Percentiles rank a stretch among this genome's conserved stretches.
phyloP scores from a whole-genome alignment of 2,113 vertebrate species.

The Steatornis caripensis region DNA sequence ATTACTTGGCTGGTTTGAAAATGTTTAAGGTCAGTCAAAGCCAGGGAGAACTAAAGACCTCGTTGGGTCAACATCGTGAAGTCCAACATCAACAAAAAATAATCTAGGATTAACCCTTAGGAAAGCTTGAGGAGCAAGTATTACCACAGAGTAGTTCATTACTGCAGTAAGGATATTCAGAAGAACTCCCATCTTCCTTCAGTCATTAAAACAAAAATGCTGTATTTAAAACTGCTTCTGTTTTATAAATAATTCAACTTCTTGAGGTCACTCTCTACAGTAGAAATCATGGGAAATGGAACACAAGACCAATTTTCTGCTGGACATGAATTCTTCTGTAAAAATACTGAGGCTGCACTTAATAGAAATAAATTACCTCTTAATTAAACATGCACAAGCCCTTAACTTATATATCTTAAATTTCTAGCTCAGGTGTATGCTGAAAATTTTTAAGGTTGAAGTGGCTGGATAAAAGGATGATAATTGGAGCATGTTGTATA shows the following conservation, averaged over 20 bases:
- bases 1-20: background rate
- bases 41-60: background rate
- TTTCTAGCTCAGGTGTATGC: background rate
- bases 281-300: background rate
- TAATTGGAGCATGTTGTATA: background rate
- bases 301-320: background rate
- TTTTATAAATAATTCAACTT: background rate
- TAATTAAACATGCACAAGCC: background rate
- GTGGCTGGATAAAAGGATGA: background rate
- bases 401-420: background rate
- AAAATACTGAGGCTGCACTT: background rate
- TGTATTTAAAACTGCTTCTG: background rate
- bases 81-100: background rate
- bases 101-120: background rate
- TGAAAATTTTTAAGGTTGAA: background rate
- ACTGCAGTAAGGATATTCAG: background rate
- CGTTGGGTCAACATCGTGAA: background rate
- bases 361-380: background rate
- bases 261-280: background rate
- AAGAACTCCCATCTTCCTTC: background rate
- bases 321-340: background rate
- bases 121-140: background rate
- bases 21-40: background rate
- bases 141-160: background rate
- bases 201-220: background rate